Percentiles rank a stretch among this genome's conserved stretches.
These are phyloP conservation scores for Aphrocallistes beatrix DNA, from an alignment of 37 sponge, comb jelly and placozoan genomes.

Conservation along the genomic window DNA sequence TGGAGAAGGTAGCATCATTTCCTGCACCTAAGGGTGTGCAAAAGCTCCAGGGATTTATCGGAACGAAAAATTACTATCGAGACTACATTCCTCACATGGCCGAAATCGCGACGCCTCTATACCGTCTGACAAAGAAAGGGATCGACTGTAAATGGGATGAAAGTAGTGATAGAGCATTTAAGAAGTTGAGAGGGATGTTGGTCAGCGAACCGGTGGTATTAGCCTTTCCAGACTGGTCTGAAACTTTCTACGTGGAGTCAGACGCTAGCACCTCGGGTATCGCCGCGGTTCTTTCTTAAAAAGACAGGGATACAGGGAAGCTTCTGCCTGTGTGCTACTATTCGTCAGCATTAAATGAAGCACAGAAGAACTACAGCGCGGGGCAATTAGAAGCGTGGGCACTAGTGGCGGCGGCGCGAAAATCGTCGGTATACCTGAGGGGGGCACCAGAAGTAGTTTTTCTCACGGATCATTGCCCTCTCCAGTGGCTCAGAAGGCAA, in stretches of 20 bases:
- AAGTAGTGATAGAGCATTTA: neutral
- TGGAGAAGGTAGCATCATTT: neutral
- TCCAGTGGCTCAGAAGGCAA: neutral
- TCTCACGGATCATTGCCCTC: neutral
- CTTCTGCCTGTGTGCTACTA: neutral
- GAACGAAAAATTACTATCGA: neutral
- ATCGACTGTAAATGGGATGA: neutral
- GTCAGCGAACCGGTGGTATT: too few species aligned
- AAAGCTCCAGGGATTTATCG: neutral
- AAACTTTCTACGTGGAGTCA: too few species aligned
- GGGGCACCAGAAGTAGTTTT: neutral
- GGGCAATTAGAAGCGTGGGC: neutral
- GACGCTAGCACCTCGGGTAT: too few species aligned
- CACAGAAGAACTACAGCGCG: neutral
- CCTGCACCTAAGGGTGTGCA: neutral
- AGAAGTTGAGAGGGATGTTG: too few species aligned
- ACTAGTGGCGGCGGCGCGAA: neutral
- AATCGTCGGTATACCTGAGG: neutral
- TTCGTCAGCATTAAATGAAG: neutral
- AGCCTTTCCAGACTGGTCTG: too few species aligned
- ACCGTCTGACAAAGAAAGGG: neutral
- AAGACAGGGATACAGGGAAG: neutral
- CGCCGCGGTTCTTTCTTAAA: too few species aligned
- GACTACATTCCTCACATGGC: neutral
- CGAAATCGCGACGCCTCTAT: neutral